A percentile compares a stretch with the other conserved stretches of the same genome.
These are phyloP conservation scores for Phengaris arion DNA, from an alignment of 2,888 invertebrate genomes.

Conservation along the genomic window DNA sequence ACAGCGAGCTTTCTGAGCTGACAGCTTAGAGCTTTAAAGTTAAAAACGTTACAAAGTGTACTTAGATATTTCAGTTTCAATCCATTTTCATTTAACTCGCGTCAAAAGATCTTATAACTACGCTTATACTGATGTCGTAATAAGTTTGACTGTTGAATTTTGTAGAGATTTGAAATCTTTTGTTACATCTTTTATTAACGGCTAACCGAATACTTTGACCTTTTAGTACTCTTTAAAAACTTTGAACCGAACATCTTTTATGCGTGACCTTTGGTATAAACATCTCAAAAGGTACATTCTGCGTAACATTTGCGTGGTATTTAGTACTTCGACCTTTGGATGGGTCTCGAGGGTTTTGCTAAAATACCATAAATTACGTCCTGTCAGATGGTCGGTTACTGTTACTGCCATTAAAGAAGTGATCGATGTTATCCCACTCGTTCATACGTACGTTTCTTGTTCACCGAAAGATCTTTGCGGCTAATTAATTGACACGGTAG, in stretches of 20 bases:
- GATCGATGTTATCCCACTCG: background rate
- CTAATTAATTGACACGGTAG: background rate
- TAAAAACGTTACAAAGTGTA: slow-evolving; percentile 12
- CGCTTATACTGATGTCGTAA: background rate
- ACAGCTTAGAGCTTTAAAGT: slow-evolving; percentile 18
- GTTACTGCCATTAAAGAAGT: background rate
- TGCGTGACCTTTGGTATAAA: background rate
- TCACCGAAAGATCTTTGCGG: background rate
- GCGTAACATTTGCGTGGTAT: slow-evolving; percentile 25
- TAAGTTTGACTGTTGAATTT: background rate
- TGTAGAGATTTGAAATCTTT: background rate
- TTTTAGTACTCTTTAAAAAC: background rate
- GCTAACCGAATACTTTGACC: too few species aligned
- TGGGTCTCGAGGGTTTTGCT: slow-evolving; percentile 14
- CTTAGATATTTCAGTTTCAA: slow-evolving; percentile 8
- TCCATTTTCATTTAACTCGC: slow-evolving; percentile 7
- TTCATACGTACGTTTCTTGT: background rate
- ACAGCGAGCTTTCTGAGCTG: slow-evolving; percentile 6
- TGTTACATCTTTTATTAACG: background rate
- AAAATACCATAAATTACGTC: slow-evolving; percentile 14
- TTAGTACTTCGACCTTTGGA: slow-evolving; percentile 23
- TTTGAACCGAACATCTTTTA: slow-evolving; percentile 10
- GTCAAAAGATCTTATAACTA: slow-evolving; percentile 1
- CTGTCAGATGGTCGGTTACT: background rate
- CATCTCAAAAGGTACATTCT: background rate